phyloP scores from a whole-genome alignment of 1,140 invertebrate species.

The Palaemon carinicauda region DNA sequence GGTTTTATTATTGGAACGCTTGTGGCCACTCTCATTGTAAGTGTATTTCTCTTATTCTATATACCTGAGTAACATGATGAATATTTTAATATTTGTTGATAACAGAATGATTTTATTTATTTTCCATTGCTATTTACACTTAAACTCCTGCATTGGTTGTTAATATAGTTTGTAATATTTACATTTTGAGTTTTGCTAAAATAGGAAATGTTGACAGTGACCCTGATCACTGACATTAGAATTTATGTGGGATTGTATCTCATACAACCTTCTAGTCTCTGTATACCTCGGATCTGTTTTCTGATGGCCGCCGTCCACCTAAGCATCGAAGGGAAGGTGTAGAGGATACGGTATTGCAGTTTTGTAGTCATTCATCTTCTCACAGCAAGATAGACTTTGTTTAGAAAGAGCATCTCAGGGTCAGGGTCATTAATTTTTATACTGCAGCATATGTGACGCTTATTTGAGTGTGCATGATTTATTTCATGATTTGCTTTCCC shows the following conservation, averaged over 20 bases:
- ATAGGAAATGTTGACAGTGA: neutral
- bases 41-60: neutral
- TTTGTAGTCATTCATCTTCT: slow-evolving; percentile 39
- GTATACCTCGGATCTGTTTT: slow-evolving; percentile 45
- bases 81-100: neutral
- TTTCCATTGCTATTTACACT: neutral
- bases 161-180: neutral
- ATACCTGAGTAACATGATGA: neutral
- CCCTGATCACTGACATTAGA: slow-evolving; percentile 10
- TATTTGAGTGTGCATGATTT: no score
- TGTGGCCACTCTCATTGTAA: slow-evolving; percentile 66
- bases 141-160: neutral
- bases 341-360: slow-evolving; percentile 27
- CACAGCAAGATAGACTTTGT: slow-evolving; percentile 38
- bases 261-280: slow-evolving; percentile 36
- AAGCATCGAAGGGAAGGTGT: slow-evolving; percentile 20
- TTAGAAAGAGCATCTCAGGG: slow-evolving; percentile 32
- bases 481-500: no score
- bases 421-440: slow-evolving; percentile 44
- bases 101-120: neutral
- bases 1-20: slow-evolving; percentile 68
- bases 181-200: neutral
- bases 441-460: no score
- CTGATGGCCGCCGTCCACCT: neutral
- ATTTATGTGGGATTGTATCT: neutral